Evolutionary conservation across 2,113 vertebrate genomes (phyloP).

Genomic region (Eleginops maclovinus): DNA sequence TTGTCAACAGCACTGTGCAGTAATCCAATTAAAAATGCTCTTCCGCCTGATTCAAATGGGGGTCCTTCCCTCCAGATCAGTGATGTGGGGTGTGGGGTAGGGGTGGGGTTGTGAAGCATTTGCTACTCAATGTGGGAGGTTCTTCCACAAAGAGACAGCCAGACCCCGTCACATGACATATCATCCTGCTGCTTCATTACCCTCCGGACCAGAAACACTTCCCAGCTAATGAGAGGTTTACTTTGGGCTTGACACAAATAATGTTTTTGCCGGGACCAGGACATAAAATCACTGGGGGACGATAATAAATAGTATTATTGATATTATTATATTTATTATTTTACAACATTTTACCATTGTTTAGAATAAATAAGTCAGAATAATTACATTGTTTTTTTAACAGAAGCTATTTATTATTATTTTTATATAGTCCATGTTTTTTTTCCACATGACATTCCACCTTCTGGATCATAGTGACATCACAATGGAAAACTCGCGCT

Average conservation of each 20-base stretch:
- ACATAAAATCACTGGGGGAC: conserved; percentile 17
- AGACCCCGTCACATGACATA: conserved; percentile 64
- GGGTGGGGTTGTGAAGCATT: conserved; percentile 48
- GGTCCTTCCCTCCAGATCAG: conserved; percentile 46
- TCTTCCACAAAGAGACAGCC: conserved; percentile 56
- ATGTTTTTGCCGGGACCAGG: conserved; percentile 22
- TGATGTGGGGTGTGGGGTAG: conserved; percentile 41
- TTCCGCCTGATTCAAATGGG: conserved; percentile 59
- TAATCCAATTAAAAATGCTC: conserved; percentile 80
- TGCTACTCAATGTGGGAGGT: conserved; percentile 49
- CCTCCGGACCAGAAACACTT: conserved; percentile 48
- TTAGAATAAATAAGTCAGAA: too few relatives aligned
- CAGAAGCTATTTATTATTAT: too few relatives aligned
- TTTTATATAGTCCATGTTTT: too few relatives aligned
- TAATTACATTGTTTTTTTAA: too few relatives aligned
- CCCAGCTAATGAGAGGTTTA: conserved; percentile 62
- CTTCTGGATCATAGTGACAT: too few relatives aligned
- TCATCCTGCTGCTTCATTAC: conserved; percentile 64
- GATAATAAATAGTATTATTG: too few relatives aligned
- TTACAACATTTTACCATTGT: too few relatives aligned
- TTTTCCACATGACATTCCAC: too few relatives aligned
- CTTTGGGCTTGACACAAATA: conserved; percentile 45
- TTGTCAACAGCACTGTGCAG: conserved; percentile 59
- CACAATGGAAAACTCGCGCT: too few relatives aligned
- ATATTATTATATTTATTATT: too few relatives aligned